These are phyloP conservation scores for Lordiphosa stackelbergi DNA, from an alignment of 1,140 invertebrate species.

Conservation along the genomic window DNA sequence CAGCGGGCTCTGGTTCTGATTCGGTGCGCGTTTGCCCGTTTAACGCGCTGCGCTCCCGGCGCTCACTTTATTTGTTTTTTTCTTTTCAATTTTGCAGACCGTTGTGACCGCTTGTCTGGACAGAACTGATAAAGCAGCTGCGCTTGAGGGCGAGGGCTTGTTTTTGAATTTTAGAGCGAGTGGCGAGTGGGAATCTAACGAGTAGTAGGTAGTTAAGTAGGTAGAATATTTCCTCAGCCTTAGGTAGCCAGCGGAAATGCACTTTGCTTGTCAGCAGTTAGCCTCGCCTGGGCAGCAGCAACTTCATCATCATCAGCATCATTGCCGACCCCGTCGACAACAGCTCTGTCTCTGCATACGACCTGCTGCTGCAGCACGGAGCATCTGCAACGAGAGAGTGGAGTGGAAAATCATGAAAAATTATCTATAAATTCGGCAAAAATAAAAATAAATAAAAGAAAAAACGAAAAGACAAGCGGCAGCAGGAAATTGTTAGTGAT, in stretches of 20 bases:
- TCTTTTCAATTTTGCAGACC: slow-evolving; percentile 27
- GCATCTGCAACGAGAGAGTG: slow-evolving; percentile 50
- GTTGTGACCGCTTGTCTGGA: slow-evolving; percentile 35
- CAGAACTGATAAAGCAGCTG: slow-evolving; percentile 34
- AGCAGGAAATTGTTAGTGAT: slow-evolving; percentile 63
- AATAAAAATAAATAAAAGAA: slow-evolving; percentile 26
- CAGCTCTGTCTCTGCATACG: slow-evolving; percentile 29
- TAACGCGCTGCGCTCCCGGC: slow-evolving; percentile 12
- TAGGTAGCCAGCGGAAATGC: slow-evolving; percentile 66
- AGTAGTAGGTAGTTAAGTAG: slow-evolving; percentile 23
- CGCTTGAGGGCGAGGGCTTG: not conserved
- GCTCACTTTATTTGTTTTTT: slow-evolving; percentile 20
- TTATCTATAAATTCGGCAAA: slow-evolving; percentile 72
- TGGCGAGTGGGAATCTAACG: slow-evolving; percentile 12
- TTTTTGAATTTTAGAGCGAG: not conserved
- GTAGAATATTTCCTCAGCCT: slow-evolving; percentile 20
- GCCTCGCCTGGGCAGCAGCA: slow-evolving; percentile 41
- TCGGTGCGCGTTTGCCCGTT: slow-evolving; percentile 20
- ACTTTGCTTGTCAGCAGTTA: slow-evolving; percentile 63
- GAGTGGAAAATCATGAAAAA: slow-evolving; percentile 64
- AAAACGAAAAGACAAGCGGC: slow-evolving; percentile 13
- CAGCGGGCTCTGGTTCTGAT: not conserved
- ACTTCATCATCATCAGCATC: slow-evolving; percentile 51
- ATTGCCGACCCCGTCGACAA: slow-evolving; percentile 13
- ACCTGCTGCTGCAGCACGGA: slow-evolving; percentile 45